A percentile compares a stretch with the other conserved stretches of the same genome.
phyloP scores from a whole-genome alignment of 1,140 invertebrate genomes.

The Penaeus japonicus region DNA sequence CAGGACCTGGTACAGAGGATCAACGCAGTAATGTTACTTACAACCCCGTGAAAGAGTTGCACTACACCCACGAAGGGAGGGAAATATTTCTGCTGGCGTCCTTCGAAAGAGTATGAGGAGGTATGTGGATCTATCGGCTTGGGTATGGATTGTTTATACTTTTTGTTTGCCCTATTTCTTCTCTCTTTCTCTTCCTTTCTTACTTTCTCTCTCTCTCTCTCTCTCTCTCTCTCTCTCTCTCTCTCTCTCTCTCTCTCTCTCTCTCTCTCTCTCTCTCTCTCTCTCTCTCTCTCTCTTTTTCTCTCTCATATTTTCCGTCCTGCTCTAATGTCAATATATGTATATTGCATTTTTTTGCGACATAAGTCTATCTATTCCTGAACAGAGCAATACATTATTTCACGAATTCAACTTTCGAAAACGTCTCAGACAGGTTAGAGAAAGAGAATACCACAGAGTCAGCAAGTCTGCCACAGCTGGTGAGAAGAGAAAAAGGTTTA shows the following conservation, averaged over 20 bases:
- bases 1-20: too few species aligned
- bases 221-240: not conserved
- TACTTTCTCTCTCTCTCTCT: not conserved
- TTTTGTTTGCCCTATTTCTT: not conserved
- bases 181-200: not conserved
- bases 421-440: too few species aligned
- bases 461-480: too few species aligned
- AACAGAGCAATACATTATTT: too few species aligned
- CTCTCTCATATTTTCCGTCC: not conserved
- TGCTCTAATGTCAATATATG: not conserved
- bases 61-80: too few species aligned
- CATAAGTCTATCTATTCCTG: not conserved
- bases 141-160: not conserved
- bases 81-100: too few species aligned
- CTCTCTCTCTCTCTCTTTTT: not conserved
- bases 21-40: too few species aligned
- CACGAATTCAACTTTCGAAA: too few species aligned
- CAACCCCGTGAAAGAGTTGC: too few species aligned
- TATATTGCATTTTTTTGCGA: not conserved
- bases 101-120: not conserved
- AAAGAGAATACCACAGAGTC: too few species aligned
- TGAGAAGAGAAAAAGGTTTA: too few species aligned
- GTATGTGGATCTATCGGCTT: not conserved
- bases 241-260: not conserved
- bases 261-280: not conserved